These are phyloP conservation scores for Sminthurinus signatus DNA, from an alignment of 1,140 invertebrate genomes.

Conservation along the genomic window DNA sequence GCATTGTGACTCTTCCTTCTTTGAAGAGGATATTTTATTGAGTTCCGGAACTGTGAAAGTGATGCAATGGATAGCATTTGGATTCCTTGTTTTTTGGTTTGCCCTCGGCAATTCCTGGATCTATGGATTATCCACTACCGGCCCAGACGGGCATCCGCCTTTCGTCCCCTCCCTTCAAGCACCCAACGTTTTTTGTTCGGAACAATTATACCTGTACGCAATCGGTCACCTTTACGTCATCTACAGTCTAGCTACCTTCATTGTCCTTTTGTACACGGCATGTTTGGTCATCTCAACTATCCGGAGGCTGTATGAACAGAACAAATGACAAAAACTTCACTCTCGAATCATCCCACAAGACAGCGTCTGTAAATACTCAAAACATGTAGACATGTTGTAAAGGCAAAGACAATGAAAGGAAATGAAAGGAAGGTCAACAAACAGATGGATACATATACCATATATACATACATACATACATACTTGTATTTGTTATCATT, in stretches of 20 bases:
- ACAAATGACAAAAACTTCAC: background rate
- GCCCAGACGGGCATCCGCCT: slow-evolving; percentile 60
- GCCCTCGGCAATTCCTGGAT: slow-evolving; percentile 71
- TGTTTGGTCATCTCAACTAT: slow-evolving; percentile 41
- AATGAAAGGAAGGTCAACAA: background rate
- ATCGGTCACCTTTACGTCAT: slow-evolving; percentile 63
- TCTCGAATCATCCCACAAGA: background rate
- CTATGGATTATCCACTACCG: slow-evolving; percentile 42
- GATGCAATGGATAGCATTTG: slow-evolving; percentile 54
- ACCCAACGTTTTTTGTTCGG: slow-evolving; percentile 67
- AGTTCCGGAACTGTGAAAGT: slow-evolving; percentile 45
- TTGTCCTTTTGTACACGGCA: slow-evolving; percentile 55
- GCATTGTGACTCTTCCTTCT: slow-evolving; percentile 51
- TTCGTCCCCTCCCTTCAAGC: slow-evolving; percentile 60
- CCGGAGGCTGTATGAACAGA: slow-evolving; percentile 10
- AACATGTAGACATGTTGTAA: background rate
- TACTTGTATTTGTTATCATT: no score
- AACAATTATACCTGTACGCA: slow-evolving; percentile 68
- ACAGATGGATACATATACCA: no score
- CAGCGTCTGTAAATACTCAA: background rate
- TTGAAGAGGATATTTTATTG: slow-evolving; percentile 43
- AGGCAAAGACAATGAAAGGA: background rate
- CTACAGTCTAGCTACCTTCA: slow-evolving; percentile 55
- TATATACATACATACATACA: background rate
- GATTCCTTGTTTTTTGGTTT: slow-evolving; percentile 69